These are phyloP conservation scores for Euthynnus affinis DNA, from an alignment of 2,797 vertebrate genomes.

Conservation along the genomic window DNA sequence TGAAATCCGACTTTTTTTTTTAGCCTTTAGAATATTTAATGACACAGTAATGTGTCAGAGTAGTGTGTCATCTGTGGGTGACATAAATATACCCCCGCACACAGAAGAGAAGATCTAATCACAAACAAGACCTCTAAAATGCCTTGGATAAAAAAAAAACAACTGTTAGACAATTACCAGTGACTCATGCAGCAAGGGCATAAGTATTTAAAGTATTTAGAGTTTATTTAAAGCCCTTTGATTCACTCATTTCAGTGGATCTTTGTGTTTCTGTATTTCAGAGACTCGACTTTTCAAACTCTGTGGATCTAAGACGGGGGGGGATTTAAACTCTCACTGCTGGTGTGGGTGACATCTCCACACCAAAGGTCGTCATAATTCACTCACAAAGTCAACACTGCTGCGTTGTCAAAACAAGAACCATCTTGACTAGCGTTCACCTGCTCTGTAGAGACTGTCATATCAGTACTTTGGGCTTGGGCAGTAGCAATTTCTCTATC, in stretches of 20 bases:
- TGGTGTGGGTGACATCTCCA: conserved; percentile 65
- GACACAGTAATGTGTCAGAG: conserved; percentile 51
- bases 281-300: conserved; percentile 45
- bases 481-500: conserved; percentile 42
- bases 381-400: conserved; percentile 72
- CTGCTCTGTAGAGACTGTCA: conserved; percentile 58
- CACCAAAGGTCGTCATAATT: conserved; percentile 72
- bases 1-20: conserved; percentile 18
- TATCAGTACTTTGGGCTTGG: conserved; percentile 21
- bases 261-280: conserved; percentile 14
- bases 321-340: conserved; percentile 55
- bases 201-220: conserved; percentile 2
- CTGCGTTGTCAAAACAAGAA: conserved; percentile 69
- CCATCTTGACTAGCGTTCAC: conserved; percentile 48
- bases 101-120: conserved; percentile 42
- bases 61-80: conserved; percentile 39
- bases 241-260: not conserved
- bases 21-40: conserved; percentile 47
- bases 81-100: conserved; percentile 42
- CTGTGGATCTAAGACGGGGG: conserved; percentile 26
- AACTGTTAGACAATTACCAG: conserved; percentile 11
- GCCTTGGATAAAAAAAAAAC: not conserved
- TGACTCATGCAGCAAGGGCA: conserved; percentile 9
- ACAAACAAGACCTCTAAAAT: conserved; percentile 15
- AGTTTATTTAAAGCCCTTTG: not conserved